Evolutionary conservation across 23 tunicate genomes (phyloP).

Genomic region (Corella eumyota): DNA sequence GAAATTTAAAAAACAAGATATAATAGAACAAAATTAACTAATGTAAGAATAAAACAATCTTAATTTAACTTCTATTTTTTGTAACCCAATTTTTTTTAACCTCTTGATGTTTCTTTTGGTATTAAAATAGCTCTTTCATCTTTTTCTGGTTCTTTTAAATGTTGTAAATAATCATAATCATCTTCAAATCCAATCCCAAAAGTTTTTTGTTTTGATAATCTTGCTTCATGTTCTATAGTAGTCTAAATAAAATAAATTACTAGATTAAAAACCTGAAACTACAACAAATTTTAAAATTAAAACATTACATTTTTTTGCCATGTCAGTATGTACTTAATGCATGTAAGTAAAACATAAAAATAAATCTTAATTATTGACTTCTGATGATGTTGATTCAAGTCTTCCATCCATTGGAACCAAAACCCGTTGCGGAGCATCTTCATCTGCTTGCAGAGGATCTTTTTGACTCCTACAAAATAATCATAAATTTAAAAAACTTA

Average conservation of each 20-base stretch:
- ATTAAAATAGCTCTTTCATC: slow-evolving; percentile 41
- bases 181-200: slow-evolving; percentile 75
- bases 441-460: slow-evolving; percentile 86
- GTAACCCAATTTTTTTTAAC: no score
- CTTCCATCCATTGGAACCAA: slow-evolving; percentile 26
- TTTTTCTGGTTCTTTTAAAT: slow-evolving; percentile 29
- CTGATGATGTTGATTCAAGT: slow-evolving; percentile 1
- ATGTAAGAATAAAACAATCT: no score
- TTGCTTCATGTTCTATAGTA: slow-evolving; percentile 18
- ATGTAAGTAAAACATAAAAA: no score
- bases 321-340: no score
- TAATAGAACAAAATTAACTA: no score
- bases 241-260: slow-evolving; percentile 21
- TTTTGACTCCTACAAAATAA: slow-evolving; percentile 59
- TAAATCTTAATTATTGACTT: neutral
- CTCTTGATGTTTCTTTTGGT: slow-evolving; percentile 35
- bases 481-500: no score
- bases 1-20: no score
- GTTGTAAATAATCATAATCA: slow-evolving; percentile 90
- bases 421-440: slow-evolving; percentile 91
- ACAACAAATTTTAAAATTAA: no score
- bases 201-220: slow-evolving; percentile 27
- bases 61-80: no score
- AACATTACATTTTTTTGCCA: no score
- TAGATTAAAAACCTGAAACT: no score